phyloP scores from a whole-genome alignment of 37 sponge, comb jelly and placozoan genomes.

The Agelas oroides region DNA sequence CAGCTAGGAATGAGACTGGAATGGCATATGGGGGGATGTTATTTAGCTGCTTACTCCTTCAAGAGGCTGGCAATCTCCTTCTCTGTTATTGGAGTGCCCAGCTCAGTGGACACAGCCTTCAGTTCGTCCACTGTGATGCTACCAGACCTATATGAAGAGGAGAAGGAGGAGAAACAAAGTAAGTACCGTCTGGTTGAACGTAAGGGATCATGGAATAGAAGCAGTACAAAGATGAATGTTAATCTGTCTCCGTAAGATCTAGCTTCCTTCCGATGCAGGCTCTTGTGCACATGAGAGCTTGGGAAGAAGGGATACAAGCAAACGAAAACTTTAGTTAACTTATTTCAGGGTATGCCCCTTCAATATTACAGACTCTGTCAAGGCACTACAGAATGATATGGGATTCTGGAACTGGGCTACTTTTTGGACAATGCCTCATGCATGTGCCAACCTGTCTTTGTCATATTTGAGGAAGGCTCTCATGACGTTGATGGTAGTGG shows the following conservation, averaged over 20 bases:
- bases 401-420: too few relatives aligned
- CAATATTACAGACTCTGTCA: too few relatives aligned
- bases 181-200: neutral
- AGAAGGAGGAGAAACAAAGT: neutral
- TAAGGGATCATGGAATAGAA: neutral
- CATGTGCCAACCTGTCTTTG: conserved; percentile 34
- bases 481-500: conserved; percentile 55
- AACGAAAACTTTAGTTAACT: too few relatives aligned
- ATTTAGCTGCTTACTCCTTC: conserved; percentile 51
- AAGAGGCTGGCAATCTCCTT: conserved; percentile 45
- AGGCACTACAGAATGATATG: too few relatives aligned
- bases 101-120: conserved; percentile 22
- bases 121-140: conserved; percentile 51
- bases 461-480: conserved; percentile 74
- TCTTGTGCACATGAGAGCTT: too few relatives aligned
- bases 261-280: too few relatives aligned
- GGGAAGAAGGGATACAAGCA: too few relatives aligned
- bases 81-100: conserved; percentile 50
- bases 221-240: neutral
- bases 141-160: conserved; percentile 53
- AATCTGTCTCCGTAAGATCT: neutral
- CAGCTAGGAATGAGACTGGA: too few relatives aligned
- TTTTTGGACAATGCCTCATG: too few relatives aligned
- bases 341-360: too few relatives aligned
- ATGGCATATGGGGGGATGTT: neutral